phyloP scores from a whole-genome alignment of 2,888 invertebrate genomes.

The Cheilosia variabilis region DNA sequence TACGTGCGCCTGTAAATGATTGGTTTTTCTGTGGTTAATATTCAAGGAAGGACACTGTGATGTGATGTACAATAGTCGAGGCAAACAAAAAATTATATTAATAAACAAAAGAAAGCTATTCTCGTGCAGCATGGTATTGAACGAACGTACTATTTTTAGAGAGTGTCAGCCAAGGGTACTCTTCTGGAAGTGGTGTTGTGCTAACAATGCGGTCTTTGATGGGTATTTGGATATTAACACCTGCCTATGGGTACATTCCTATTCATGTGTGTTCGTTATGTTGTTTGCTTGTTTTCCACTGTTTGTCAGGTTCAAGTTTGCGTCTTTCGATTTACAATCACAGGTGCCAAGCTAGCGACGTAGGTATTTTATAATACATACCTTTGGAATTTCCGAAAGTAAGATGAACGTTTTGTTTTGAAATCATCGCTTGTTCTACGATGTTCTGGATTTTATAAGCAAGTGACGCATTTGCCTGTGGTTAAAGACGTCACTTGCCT shows the following conservation, averaged over 20 bases:
- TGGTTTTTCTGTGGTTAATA: conserved; percentile 59
- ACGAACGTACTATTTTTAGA: conserved; percentile 12
- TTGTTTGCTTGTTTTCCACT: neutral
- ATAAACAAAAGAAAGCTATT: conserved; percentile 40
- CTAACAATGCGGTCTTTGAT: neutral
- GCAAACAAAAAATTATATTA: conserved; percentile 43
- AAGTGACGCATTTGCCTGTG: no score
- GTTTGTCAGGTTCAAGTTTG: no score
- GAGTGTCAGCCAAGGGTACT: conserved; percentile 10
- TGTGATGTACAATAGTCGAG: conserved; percentile 27
- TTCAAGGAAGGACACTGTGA: conserved; percentile 59
- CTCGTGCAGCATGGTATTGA: conserved; percentile 3
- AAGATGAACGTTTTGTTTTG: no score
- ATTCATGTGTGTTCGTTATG: neutral
- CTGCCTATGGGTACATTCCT: neutral
- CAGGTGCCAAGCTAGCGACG: no score
- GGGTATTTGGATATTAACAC: conserved; percentile 10
- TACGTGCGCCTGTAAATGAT: conserved; percentile 30
- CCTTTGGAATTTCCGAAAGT: no score
- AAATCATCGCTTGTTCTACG: no score
- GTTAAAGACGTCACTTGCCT: no score
- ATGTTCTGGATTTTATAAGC: no score
- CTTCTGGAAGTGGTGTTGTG: conserved; percentile 19
- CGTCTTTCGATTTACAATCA: no score
- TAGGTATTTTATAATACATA: no score